Evolutionary conservation across 2,888 invertebrate species (phyloP).

Genomic region (Eustalomyia histrio): DNA sequence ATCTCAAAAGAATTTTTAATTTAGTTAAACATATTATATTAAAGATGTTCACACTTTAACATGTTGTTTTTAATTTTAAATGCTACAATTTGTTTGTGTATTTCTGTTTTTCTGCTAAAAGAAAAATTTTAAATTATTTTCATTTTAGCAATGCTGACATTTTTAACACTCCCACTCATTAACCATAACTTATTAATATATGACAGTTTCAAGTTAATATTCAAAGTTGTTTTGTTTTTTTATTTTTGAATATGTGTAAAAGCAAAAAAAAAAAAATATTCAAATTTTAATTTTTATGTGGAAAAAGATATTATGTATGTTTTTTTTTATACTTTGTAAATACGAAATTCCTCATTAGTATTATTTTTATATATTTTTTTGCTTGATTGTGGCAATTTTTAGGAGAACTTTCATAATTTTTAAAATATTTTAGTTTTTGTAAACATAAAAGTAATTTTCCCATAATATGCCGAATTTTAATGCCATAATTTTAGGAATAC

Average conservation of each 20-base stretch:
- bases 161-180: constrained; percentile 58
- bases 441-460: no score
- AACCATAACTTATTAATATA: constrained; percentile 54
- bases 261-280: background rate
- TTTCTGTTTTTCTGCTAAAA: constrained; percentile 3
- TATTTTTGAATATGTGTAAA: background rate
- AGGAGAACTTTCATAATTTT: no score
- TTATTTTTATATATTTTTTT: no score
- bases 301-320: background rate
- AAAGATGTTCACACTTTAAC: constrained; percentile 3
- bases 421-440: no score
- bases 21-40: constrained; percentile 7
- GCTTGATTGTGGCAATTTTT: background rate
- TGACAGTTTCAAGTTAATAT: constrained; percentile 39
- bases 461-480: no score
- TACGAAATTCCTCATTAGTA: no score
- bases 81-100: background rate
- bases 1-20: background rate
- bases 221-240: background rate
- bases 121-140: constrained; percentile 43
- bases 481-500: no score
- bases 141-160: constrained; percentile 45
- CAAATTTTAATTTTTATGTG: background rate
- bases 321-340: background rate
- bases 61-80: constrained; percentile 2